Conservation (phyloP, 2,888 invertebrate genomes). For the Acrobasis repandana region DNA sequence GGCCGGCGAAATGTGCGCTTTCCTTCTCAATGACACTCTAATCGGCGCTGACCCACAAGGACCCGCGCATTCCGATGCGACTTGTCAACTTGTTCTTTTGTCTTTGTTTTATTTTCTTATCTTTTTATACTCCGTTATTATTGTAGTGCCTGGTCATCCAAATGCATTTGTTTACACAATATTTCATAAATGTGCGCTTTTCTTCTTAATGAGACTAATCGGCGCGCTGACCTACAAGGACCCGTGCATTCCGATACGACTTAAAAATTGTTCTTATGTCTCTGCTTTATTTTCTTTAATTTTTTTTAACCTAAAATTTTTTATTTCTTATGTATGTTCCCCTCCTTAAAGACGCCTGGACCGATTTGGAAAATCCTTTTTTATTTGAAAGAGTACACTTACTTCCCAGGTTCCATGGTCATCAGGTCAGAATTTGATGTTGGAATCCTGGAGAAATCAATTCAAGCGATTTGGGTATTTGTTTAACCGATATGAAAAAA, state of each 20-base stretch:
- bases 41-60: constrained; percentile 24
- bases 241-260: constrained; percentile 12
- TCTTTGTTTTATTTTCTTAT: neutral
- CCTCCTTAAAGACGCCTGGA: too few species aligned
- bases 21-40: constrained; percentile 24
- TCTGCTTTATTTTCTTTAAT: neutral
- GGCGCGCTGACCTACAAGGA: constrained; percentile 15
- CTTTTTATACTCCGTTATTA: neutral
- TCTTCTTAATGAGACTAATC: neutral
- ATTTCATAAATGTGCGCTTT: too few species aligned
- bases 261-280: neutral
- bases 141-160: too few species aligned
- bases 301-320: neutral
- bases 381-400: too few species aligned
- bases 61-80: constrained; percentile 25
- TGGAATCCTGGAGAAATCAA: too few species aligned
- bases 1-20: constrained; percentile 29
- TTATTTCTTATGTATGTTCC: too few species aligned
- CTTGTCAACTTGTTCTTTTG: neutral
- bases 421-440: too few species aligned
- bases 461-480: too few species aligned
- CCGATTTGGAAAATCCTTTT: too few species aligned
- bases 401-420: too few species aligned
- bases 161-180: too few species aligned
- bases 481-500: too few species aligned